Evolutionary conservation across 2,113 vertebrate species (phyloP).

Genomic region (Murina feae): DNA sequence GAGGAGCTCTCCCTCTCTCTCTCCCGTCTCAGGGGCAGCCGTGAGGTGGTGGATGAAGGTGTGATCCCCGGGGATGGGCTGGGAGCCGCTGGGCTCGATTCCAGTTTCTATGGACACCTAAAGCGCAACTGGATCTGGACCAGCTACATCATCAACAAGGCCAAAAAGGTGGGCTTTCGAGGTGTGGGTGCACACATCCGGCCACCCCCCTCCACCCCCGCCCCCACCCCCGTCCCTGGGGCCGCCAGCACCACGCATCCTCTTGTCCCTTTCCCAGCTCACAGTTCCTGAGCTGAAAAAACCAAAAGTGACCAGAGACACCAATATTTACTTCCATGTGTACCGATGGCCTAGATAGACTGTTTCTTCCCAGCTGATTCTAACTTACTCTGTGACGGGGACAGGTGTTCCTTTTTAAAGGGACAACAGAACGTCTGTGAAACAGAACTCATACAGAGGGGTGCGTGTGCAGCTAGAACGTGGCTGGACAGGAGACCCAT

Average conservation of each 20-base stretch:
- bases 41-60: slow-evolving; percentile 87
- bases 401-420: not conserved
- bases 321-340: not conserved
- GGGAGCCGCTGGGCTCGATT: slow-evolving; percentile 93
- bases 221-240: accelerated
- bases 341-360: not conserved
- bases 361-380: not conserved
- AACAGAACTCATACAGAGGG: not conserved
- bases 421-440: not conserved
- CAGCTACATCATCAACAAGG: slow-evolving; percentile 87
- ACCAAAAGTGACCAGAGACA: not conserved
- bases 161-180: slow-evolving; percentile 78
- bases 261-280: not conserved
- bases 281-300: not conserved
- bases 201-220: accelerated
- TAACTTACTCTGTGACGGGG: not conserved
- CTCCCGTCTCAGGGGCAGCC: slow-evolving; percentile 82
- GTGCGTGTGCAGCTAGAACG: accelerated
- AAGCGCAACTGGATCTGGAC: slow-evolving; percentile 99
- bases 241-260: accelerated
- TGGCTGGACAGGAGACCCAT: not conserved
- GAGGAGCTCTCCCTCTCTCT: not conserved
- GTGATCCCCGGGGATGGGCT: slow-evolving; percentile 89
- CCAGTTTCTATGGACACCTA: slow-evolving; percentile 92
- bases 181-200: accelerated